Conservation (phyloP, 2,797 vertebrate species). For the Tokudaia muenninki region DNA sequence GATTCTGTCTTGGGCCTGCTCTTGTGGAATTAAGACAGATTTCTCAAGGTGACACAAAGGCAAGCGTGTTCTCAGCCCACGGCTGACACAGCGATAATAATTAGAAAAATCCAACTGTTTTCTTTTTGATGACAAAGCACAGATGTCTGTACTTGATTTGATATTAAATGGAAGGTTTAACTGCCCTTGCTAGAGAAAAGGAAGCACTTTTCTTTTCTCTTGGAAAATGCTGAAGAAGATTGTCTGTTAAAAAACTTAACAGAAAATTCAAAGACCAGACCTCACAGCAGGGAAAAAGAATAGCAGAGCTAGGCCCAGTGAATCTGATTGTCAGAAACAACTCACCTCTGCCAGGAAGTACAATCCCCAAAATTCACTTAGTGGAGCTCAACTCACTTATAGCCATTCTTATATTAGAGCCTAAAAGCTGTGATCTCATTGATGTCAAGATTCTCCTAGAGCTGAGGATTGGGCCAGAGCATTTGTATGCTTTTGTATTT, state of each 20-base stretch:
- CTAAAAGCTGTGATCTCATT: background rate
- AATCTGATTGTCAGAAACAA: slow-evolving; percentile 24
- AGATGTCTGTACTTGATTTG: slow-evolving; percentile 72
- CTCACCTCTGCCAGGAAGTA: slow-evolving; percentile 49
- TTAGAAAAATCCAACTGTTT: slow-evolving; percentile 62
- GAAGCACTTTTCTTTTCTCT: background rate
- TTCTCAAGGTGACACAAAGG: slow-evolving; percentile 62
- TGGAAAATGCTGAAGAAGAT: slow-evolving; percentile 72
- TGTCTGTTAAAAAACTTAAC: slow-evolving; percentile 73
- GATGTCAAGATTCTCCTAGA: background rate
- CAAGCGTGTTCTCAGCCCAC: slow-evolving; percentile 26
- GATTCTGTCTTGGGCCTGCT: background rate
- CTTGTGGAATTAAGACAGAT: background rate
- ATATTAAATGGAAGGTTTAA: slow-evolving; percentile 59
- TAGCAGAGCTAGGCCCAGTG: background rate
- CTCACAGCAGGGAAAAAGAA: slow-evolving; percentile 35
- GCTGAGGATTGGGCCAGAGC: background rate
- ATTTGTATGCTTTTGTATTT: slow-evolving; percentile 20
- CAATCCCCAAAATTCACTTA: slow-evolving; percentile 23
- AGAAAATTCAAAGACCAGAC: slow-evolving; percentile 68
- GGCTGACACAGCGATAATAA: slow-evolving; percentile 63
- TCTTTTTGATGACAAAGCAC: slow-evolving; percentile 64
- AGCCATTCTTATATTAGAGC: background rate
- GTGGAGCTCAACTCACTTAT: slow-evolving; percentile 1
- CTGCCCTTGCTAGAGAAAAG: background rate